Percentiles rank a stretch among this genome's conserved stretches.
Conservation (phyloP, 2,797 vertebrate species). For the Triplophysa yarkandensis region DNA sequence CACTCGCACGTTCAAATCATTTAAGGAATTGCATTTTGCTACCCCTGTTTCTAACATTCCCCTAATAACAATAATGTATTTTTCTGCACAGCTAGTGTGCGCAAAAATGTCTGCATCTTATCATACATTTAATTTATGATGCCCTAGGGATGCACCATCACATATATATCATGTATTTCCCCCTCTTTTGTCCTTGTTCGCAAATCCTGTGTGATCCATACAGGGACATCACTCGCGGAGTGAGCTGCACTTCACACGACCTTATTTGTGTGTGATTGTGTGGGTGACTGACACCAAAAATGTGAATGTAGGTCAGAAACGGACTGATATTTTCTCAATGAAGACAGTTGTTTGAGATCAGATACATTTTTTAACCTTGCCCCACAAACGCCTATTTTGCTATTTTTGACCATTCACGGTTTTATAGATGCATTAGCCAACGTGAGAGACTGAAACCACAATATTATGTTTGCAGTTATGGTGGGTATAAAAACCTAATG, state of each 20-base stretch:
- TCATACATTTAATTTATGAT: background rate
- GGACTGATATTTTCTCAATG: background rate
- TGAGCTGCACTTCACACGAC: slow-evolving; percentile 22
- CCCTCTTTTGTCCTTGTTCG: background rate
- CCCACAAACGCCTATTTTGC: background rate
- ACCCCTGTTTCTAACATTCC: background rate
- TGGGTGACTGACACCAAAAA: background rate
- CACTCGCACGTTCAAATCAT: too few species aligned
- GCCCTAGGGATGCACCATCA: background rate
- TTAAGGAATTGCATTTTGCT: background rate
- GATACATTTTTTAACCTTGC: background rate
- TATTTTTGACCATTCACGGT: background rate
- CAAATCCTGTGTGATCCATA: slow-evolving; percentile 11
- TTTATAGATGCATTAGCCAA: background rate
- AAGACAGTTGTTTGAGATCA: background rate
- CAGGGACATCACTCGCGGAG: background rate
- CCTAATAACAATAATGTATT: background rate
- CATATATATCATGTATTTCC: background rate
- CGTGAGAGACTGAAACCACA: background rate
- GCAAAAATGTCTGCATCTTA: background rate
- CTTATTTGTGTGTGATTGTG: slow-evolving; percentile 1
- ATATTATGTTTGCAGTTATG: background rate
- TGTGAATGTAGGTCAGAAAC: slow-evolving; percentile 29
- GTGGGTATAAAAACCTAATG: background rate
- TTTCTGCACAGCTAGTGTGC: background rate